Evolutionary conservation across 2,113 vertebrate species (phyloP).

Genomic region (Orthonyx spaldingii): DNA sequence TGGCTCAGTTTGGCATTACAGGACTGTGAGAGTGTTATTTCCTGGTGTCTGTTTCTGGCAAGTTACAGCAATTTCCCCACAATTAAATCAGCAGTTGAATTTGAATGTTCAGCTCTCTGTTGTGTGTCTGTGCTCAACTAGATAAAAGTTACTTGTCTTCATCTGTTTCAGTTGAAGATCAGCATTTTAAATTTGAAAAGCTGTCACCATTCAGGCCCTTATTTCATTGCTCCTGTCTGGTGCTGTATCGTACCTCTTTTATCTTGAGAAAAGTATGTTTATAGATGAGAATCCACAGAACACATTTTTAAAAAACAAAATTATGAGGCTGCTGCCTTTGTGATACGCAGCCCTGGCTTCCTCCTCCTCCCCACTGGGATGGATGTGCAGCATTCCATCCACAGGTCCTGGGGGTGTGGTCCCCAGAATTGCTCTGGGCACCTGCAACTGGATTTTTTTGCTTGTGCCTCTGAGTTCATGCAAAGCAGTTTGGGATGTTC

Average conservation of each 20-base stretch:
- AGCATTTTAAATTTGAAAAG: neutral
- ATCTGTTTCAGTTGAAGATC: neutral
- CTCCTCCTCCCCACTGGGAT: neutral
- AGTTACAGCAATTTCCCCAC: neutral
- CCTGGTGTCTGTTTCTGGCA: neutral
- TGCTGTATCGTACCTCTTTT: neutral
- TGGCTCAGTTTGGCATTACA: neutral
- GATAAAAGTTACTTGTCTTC: neutral
- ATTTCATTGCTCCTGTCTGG: neutral
- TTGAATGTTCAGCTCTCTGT: neutral
- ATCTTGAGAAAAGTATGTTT: neutral
- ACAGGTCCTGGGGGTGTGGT: neutral
- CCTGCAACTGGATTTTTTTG: neutral
- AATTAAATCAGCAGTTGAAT: neutral
- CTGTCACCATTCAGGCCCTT: neutral
- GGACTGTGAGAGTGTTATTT: neutral
- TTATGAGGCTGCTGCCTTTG: neutral
- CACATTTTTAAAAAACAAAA: neutral
- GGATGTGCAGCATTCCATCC: neutral
- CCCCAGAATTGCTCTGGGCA: neutral
- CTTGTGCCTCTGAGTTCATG: neutral
- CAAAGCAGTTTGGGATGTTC: neutral
- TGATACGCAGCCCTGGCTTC: neutral
- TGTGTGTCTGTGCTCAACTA: neutral
- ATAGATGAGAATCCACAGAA: neutral